These are phyloP conservation scores for Limnephilus lunatus DNA, from an alignment of 2,888 invertebrate genomes.

Conservation along the genomic window DNA sequence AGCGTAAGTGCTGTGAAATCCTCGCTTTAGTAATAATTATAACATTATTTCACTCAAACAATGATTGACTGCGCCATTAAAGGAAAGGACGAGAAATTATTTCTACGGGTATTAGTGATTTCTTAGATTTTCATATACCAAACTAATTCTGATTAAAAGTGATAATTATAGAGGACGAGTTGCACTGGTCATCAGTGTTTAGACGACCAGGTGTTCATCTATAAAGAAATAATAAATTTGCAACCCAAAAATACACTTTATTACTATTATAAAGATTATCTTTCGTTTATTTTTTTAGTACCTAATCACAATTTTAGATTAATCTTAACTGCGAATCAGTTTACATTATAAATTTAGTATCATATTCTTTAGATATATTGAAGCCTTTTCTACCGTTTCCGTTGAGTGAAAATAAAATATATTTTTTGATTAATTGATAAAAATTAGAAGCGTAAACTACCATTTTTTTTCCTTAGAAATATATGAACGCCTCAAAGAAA, in stretches of 20 bases:
- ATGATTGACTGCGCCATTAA: not conserved
- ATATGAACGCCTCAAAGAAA: no score
- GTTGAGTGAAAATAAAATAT: no score
- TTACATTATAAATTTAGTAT: no score
- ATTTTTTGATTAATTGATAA: no score
- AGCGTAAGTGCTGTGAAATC: conserved; percentile 30
- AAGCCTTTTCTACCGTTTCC: no score
- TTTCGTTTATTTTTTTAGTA: no score
- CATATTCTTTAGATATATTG: no score
- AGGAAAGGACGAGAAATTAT: not conserved
- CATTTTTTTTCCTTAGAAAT: no score
- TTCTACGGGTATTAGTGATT: not conserved
- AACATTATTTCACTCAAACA: conserved; percentile 4
- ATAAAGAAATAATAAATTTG: not conserved
- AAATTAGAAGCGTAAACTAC: no score
- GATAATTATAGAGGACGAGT: not conserved
- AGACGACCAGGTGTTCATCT: not conserved
- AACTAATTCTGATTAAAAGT: not conserved
- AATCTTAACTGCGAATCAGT: no score
- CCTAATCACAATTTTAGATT: no score
- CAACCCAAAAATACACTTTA: not conserved
- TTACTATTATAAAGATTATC: not conserved
- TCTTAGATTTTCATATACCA: not conserved
- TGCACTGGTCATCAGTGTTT: not conserved
- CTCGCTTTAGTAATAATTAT: conserved; percentile 34